These are phyloP conservation scores for Agapornis canus DNA, from an alignment of 2,797 vertebrate species.

Conservation along the genomic window DNA sequence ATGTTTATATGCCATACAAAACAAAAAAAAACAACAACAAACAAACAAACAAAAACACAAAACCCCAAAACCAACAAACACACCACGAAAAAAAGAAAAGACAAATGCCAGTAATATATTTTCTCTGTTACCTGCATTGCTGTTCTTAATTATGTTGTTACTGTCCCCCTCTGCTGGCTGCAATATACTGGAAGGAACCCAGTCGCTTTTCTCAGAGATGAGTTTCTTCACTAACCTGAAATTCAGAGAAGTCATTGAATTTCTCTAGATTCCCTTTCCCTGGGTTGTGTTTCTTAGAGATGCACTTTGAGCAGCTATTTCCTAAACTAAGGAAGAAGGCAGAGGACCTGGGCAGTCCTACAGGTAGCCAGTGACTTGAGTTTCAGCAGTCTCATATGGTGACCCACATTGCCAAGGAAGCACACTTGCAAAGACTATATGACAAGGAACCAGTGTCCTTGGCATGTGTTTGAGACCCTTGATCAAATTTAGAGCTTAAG, in stretches of 20 bases:
- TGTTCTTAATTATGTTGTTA: slow-evolving; percentile 69
- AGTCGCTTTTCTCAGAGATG: slow-evolving; percentile 81
- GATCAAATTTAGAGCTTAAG: not conserved
- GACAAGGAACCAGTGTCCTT: not conserved
- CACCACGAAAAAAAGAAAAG: not conserved
- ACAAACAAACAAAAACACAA: no score
- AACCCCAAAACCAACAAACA: no score
- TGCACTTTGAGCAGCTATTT: not conserved
- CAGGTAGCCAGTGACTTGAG: not conserved
- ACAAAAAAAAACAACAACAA: no score
- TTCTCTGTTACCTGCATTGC: slow-evolving; percentile 71
- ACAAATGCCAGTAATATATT: not conserved
- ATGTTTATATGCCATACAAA: no score
- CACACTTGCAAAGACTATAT: not conserved
- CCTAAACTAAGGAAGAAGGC: not conserved
- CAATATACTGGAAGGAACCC: slow-evolving; percentile 79
- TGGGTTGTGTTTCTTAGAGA: not conserved
- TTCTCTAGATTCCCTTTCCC: not conserved
- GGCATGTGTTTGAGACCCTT: not conserved
- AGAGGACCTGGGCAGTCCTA: not conserved
- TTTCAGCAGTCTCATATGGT: not conserved
- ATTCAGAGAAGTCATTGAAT: slow-evolving; percentile 18
- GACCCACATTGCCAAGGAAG: not conserved
- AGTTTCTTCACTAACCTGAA: slow-evolving; percentile 85
- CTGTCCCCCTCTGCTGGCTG: slow-evolving; percentile 78